Evolutionary conservation across 2,113 vertebrate species (phyloP), one percentile per base, ranked within the genome.

Genomic region (Microtus oregoni): DNA sequence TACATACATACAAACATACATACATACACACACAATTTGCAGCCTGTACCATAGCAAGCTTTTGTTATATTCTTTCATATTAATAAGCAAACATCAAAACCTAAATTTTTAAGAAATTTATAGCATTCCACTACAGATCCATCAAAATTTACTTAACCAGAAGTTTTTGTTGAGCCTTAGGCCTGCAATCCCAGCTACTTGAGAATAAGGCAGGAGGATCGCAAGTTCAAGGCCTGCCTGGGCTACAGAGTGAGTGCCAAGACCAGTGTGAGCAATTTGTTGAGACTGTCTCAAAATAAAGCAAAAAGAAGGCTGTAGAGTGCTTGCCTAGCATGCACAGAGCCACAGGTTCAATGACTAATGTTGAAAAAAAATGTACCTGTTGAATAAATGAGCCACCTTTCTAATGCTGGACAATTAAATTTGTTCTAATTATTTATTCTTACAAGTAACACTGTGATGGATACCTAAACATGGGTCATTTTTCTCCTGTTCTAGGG

Each of bases 331-430:
- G 41, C 41, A 68, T 32, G 41, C 30, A 35, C 17, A 30, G 20
- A 3, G 44, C 28, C 65, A 6, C 35, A 24, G 5, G 63, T 35
- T 35, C 63, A 50, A 67, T 86, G 32, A 24, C 30, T 50, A 86
- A 32, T 50, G 35, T 19, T 68, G 41, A 86, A 86, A 32, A n/a
- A 68, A 44, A 41, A 47, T 86, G 24, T 70, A 78, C 44, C 13
- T 91, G 32, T 47, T 83, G 68, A 96, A 63, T 44, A 89, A 89
- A 79, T 75, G 52, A 88, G 89, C 55, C 61, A 94, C 63, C 96
- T 93, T 52, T 88, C 55, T 87, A 89, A 79, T 65, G n/a, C 17
- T 61, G 28, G 19, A 86, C 12, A 75, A 52, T 58, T 58, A 58
- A 58, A 58, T 93, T 89, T 50, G 55, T 89, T 77, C 73, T 75